Evolutionary conservation across 2,888 invertebrate species (phyloP), one percentile per base, ranked within the genome.

Genomic region (Scotopteryx bipunctaria): DNA sequence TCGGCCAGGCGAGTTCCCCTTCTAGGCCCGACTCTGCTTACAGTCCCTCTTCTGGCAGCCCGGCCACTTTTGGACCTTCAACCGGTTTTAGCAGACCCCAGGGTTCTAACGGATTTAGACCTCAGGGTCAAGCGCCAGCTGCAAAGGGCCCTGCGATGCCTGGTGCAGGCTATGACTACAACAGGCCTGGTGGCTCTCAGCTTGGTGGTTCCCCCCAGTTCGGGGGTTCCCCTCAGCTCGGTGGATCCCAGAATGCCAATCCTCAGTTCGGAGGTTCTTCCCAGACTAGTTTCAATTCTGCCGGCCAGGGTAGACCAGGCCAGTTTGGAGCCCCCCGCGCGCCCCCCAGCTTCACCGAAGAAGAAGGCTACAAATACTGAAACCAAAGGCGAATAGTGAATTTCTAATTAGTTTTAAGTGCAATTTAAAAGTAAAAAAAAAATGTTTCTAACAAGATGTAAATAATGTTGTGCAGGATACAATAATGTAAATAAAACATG

Each of bases 351-450:
- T 90, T 86, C 70, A 83, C 73, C 59, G 67, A 80, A 32, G 78
- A 87, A 56, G 87, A 87, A 66, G 90, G 90, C 41, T 90, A 90
- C 71, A 88, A 83, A 58, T 90, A 90, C 69, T 89, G 76, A 45
- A 67, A 74, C 72, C 73, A 78, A 83, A 84, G 69, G 65, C 63
- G 57, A 52, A 55, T 72, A 74, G 69, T 64, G 63, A 57, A 64
- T 62, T 64, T 66, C 55, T 59, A 57, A 52, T 61, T 57, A 62
- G 51, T 21, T 38, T 21, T 61, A 67, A 63, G 58, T 49, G 73
- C 76, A 76, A 63, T 64, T 56, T 44, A 67, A 63, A 72, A 76
- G 60, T 61, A 64, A 56, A 67, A 72, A 74, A 76, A 73, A 68
- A 54, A 43, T 5, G 2, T 52, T 57, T 57, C 57, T 59, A 53